Evolutionary conservation across 2,888 invertebrate genomes (phyloP).

Genomic region (Psylliodes chrysocephalus): DNA sequence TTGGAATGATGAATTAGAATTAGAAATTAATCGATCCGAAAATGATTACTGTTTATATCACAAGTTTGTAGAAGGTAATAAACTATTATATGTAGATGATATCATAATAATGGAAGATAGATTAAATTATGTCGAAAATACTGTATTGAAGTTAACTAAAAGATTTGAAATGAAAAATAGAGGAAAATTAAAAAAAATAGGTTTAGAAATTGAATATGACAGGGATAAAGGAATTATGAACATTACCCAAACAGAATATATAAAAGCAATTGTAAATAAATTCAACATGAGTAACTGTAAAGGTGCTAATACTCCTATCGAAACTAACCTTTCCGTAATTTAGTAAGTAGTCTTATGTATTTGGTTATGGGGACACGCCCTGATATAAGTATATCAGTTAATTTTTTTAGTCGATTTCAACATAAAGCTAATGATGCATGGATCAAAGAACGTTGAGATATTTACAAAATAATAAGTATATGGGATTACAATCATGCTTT

Average conservation of each 20-base stretch:
- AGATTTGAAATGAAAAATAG: background rate
- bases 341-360: too few relatives aligned
- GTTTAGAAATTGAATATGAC: background rate
- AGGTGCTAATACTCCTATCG: too few relatives aligned
- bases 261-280: background rate
- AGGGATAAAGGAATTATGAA: background rate
- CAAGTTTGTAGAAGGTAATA: background rate
- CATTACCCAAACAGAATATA: background rate
- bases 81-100: background rate
- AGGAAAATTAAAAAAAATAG: background rate
- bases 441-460: conserved; percentile 21
- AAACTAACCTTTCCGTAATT: too few relatives aligned
- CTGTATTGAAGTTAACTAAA: background rate
- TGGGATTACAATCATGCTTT: conserved; percentile 10
- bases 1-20: background rate
- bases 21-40: background rate
- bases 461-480: background rate
- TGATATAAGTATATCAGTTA: conserved; percentile 32
- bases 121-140: background rate
- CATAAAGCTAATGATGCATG: conserved; percentile 25
- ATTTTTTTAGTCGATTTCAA: conserved; percentile 35
- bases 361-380: conserved; percentile 32
- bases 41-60: background rate
- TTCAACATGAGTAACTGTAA: background rate
- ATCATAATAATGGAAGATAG: background rate